Conservation (phyloP, 2,888 invertebrate genomes). For the Microctonus hyperodae region DNA sequence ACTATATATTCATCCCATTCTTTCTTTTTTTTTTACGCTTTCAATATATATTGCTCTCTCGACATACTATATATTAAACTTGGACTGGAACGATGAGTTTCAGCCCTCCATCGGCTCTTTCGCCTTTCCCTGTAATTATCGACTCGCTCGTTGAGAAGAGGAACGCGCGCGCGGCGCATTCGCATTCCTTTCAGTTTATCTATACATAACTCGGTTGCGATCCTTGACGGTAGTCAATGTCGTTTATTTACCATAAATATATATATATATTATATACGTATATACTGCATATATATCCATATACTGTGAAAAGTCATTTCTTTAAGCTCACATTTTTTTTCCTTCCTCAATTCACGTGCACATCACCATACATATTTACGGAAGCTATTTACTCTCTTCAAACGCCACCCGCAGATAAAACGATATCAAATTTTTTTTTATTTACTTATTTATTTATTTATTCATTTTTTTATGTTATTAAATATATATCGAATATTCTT, state of each 20-base stretch:
- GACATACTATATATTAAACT: neutral
- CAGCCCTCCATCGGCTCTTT: neutral
- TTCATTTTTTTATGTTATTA: neutral
- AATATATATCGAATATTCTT: no score
- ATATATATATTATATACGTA: neutral
- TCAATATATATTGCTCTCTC: neutral
- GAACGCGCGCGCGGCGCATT: constrained; percentile 17
- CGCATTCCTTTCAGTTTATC: constrained; percentile 27
- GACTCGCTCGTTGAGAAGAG: constrained; percentile 5
- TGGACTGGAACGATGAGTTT: neutral
- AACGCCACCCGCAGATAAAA: neutral
- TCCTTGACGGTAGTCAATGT: constrained; percentile 13
- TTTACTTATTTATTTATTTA: neutral
- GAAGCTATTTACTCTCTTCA: neutral
- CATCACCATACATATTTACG: neutral
- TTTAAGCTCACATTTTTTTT: neutral
- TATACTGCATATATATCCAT: neutral
- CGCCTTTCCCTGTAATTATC: constrained; percentile 28
- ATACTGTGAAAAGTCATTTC: neutral
- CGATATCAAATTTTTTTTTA: neutral
- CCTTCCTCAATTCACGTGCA: neutral
- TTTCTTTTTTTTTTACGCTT: no score
- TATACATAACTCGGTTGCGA: constrained; percentile 24
- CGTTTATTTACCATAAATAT: constrained; percentile 16
- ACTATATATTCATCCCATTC: neutral